phyloP scores from a whole-genome alignment of 30 jellyfish, hydroid and myxozoan genomes.

The Chironex yamaguchii region DNA sequence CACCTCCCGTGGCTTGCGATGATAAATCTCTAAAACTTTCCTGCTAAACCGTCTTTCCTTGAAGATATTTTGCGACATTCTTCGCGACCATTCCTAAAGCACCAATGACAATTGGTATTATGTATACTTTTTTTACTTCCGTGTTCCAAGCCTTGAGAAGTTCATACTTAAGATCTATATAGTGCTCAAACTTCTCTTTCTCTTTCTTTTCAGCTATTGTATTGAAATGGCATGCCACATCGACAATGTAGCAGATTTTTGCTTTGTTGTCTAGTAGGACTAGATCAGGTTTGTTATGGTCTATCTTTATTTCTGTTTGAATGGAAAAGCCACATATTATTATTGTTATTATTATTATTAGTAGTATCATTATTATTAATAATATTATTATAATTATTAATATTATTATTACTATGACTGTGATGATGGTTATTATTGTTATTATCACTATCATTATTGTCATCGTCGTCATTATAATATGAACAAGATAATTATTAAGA shows the following conservation, averaged over 20 bases:
- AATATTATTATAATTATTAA: too few species aligned
- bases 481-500: too few species aligned
- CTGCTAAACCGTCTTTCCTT: constrained; percentile 53
- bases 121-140: constrained; percentile 36
- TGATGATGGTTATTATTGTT: too few species aligned
- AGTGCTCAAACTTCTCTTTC: constrained; percentile 30
- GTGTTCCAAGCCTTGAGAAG: constrained; percentile 56
- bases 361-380: too few species aligned
- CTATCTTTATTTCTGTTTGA: too few species aligned
- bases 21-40: constrained; percentile 30
- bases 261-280: constrained; percentile 24
- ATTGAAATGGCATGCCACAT: constrained; percentile 45
- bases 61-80: constrained; percentile 34
- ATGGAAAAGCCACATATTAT: too few species aligned
- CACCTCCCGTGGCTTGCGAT: constrained; percentile 69
- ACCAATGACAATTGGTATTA: constrained; percentile 45
- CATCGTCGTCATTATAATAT: too few species aligned
- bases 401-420: too few species aligned
- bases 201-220: constrained; percentile 51
- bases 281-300: too few species aligned
- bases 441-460: too few species aligned
- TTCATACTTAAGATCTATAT: constrained; percentile 19
- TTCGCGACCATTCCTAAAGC: constrained; percentile 57
- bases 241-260: constrained; percentile 35
- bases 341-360: too few species aligned